These are phyloP conservation scores for Nixonia krombeini DNA, from an alignment of 1,140 invertebrate genomes.

Conservation along the genomic window DNA sequence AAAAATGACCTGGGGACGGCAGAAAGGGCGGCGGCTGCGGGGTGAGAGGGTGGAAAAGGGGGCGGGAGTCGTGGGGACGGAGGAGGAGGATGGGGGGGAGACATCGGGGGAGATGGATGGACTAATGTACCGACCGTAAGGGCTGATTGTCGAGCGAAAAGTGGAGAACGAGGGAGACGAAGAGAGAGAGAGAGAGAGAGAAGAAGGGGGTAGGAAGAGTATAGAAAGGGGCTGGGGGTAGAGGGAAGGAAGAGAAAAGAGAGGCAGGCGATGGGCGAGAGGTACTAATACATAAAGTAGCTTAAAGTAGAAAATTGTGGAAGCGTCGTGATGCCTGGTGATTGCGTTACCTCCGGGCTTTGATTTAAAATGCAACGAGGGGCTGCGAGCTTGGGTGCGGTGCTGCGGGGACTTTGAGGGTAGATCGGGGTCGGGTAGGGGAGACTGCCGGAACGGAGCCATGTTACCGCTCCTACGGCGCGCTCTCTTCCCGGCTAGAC, in stretches of 20 bases:
- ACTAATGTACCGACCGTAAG: slow-evolving; percentile 36
- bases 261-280: slow-evolving; percentile 24
- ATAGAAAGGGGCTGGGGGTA: no score
- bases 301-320: slow-evolving; percentile 74
- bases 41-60: not conserved
- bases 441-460: slow-evolving; percentile 55
- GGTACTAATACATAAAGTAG: slow-evolving; percentile 73
- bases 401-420: slow-evolving; percentile 37
- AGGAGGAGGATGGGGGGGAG: slow-evolving; percentile 6
- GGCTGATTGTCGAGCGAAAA: slow-evolving; percentile 10
- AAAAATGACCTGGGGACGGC: no score
- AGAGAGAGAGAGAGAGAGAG: slow-evolving; percentile 25
- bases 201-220: slow-evolving; percentile 12
- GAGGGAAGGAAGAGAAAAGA: no score
- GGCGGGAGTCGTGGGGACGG: not conserved
- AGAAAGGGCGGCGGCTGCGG: slow-evolving; percentile 6
- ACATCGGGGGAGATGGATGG: slow-evolving; percentile 16
- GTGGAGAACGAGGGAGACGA: slow-evolving; percentile 13
- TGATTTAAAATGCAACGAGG: slow-evolving; percentile 73
- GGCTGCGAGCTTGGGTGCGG: slow-evolving; percentile 50
- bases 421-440: slow-evolving; percentile 38
- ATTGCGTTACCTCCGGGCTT: slow-evolving; percentile 73
- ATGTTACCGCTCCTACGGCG: slow-evolving; percentile 33
- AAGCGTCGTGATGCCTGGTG: slow-evolving; percentile 73
- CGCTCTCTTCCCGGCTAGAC: slow-evolving; percentile 35